These are phyloP conservation scores for Lepisosteus oculatus DNA, from an alignment of 2,113 vertebrate genomes.

Conservation along the genomic window DNA sequence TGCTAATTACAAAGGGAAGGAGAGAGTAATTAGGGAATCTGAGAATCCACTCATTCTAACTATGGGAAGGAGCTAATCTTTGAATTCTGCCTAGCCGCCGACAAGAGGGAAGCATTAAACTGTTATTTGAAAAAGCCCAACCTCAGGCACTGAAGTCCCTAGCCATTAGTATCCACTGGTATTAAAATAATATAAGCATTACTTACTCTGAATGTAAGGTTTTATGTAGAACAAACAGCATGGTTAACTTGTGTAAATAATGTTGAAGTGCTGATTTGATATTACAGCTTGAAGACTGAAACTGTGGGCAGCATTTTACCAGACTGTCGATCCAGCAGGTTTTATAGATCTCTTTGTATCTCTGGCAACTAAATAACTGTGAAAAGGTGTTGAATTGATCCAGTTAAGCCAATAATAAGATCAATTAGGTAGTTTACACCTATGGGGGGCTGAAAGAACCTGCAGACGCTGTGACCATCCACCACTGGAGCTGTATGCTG, in stretches of 20 bases:
- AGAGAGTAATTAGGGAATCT: slow-evolving; percentile 44
- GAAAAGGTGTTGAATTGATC: no score
- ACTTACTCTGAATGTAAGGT: neutral
- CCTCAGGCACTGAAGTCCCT: neutral
- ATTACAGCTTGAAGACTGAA: no score
- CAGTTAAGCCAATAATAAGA: no score
- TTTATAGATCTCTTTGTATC: no score
- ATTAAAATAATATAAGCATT: neutral
- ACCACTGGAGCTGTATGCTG: no score
- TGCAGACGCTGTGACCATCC: no score
- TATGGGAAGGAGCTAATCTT: slow-evolving; percentile 34
- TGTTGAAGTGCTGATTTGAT: neutral
- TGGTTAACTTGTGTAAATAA: neutral
- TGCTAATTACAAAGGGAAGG: slow-evolving; percentile 34
- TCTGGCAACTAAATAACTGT: no score
- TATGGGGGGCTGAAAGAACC: no score
- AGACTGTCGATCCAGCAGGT: no score
- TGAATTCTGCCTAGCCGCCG: slow-evolving; percentile 28
- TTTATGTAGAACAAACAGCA: neutral
- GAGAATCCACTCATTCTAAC: slow-evolving; percentile 38
- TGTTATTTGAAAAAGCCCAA: slow-evolving; percentile 9
- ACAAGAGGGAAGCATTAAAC: slow-evolving; percentile 27
- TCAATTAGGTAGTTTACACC: no score
- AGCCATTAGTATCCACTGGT: neutral
- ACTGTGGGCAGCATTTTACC: no score